Evolutionary conservation across 1,140 invertebrate genomes (phyloP), one percentile per base, ranked within the genome.

Genomic region (Caenorhabditis brenneri): DNA sequence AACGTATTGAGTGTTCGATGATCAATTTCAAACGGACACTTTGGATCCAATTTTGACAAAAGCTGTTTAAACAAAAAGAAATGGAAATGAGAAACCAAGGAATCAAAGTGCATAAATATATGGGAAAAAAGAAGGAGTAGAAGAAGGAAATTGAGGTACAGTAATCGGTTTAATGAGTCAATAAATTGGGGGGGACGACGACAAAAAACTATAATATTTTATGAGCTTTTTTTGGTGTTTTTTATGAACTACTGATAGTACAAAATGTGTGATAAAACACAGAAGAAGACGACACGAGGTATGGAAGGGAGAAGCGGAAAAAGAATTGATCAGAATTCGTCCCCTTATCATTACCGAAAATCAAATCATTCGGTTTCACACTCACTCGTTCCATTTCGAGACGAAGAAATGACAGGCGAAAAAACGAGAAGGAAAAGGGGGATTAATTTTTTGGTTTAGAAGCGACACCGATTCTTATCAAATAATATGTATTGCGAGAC

Each of bases 391-490:
- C 58, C 58, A 65, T 36, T 65, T 65, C 36, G 27, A 10, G 29
- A 16, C 27, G 55, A 29, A 16, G 16, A 58, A 58, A 15, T n/a
- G 51, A 53, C 12, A 10, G 55, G 2, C 6, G 29, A 31, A n/a
- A 31, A 58, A 31, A 29, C 15, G 9, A 27, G 27, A 16, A 36
- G 22, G 19, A 36, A 65, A 31, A 10, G 1, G 58, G 16, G 31
- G 58, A 33, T 65, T 65, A 65, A 65, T 65, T 65, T 65, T 65
- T 39, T 65, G 58, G 33, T 65, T 65, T 65, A 36, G 53, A 55
- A 27, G 7, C 1, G 24, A 58, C 24, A 65, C 58, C 16, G 10
- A 10, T 27, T 33, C 58, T 65, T 65, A 65, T 65, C 58, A 65
- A 65, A 65, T 36, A 16, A 51, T n/a, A 51, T 12, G 16, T 46